phyloP scores from a whole-genome alignment of 2,888 invertebrate species.

The Xanthorhoe spadicearia region DNA sequence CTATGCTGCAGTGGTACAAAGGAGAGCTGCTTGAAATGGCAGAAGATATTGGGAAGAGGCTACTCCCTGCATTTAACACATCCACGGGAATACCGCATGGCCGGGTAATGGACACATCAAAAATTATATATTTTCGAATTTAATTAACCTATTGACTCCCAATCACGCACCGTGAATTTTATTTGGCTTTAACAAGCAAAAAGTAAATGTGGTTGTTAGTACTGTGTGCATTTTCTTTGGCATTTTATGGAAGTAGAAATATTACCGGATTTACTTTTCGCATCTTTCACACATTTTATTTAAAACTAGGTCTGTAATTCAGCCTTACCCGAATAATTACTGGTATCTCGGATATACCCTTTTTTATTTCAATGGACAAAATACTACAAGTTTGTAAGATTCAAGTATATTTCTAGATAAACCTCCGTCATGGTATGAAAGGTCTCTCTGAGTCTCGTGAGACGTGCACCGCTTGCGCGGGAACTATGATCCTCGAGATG shows the following conservation, averaged over 20 bases:
- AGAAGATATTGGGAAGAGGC: slow-evolving; percentile 94
- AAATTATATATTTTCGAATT: background rate
- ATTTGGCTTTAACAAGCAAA: background rate
- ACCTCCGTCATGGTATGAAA: slow-evolving; percentile 92
- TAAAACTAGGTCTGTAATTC: too few species aligned
- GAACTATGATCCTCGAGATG: slow-evolving; percentile 98
- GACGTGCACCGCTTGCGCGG: slow-evolving; percentile 99
- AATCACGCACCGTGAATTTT: too few species aligned
- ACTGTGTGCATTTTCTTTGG: background rate
- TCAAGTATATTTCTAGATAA: slow-evolving; percentile 83
- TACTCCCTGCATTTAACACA: slow-evolving; percentile 99
- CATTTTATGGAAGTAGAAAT: background rate
- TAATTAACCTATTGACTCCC: too few species aligned
- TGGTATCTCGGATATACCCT: background rate
- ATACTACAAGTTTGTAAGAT: background rate
- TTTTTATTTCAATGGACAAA: too few species aligned
- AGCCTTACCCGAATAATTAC: too few species aligned
- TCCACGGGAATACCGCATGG: slow-evolving; percentile 98
- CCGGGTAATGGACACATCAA: slow-evolving; percentile 84
- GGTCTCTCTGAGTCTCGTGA: slow-evolving; percentile 91
- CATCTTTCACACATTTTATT: too few species aligned
- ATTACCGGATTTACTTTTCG: too few species aligned
- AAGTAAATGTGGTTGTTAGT: too few species aligned
- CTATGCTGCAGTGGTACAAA: slow-evolving; percentile 92
- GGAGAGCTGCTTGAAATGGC: slow-evolving; percentile 96